These are phyloP conservation scores for Macroglossus sobrinus DNA, from an alignment of 2,113 vertebrate species.

Conservation along the genomic window DNA sequence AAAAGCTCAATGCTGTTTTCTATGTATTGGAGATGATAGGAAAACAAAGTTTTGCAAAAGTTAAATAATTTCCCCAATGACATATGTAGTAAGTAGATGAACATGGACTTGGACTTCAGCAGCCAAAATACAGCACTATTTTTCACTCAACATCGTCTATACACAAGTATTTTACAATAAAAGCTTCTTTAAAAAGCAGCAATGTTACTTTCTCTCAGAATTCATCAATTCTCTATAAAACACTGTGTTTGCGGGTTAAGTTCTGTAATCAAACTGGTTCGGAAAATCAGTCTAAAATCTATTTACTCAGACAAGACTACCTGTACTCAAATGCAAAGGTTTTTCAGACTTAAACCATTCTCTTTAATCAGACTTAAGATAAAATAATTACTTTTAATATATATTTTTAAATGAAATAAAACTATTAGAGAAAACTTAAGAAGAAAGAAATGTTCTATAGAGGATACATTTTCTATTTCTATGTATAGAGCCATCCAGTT, in stretches of 20 bases:
- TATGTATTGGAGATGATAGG: not conserved
- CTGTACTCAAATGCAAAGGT: not conserved
- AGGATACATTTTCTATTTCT: accelerated
- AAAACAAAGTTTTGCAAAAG: not conserved
- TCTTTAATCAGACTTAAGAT: not conserved
- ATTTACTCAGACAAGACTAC: not conserved
- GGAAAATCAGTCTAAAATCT: not conserved
- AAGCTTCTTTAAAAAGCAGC: not conserved
- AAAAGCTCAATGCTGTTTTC: not conserved
- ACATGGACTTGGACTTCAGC: not conserved
- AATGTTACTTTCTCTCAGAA: not conserved
- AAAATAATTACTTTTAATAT: not conserved
- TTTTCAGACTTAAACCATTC: not conserved
- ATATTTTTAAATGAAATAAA: not conserved
- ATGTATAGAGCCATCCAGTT: not conserved
- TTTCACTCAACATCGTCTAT: not conserved
- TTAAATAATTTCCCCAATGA: not conserved
- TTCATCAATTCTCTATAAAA: conserved; percentile 11
- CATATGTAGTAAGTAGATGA: not conserved
- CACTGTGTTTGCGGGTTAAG: not conserved
- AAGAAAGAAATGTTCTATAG: not conserved
- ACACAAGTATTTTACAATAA: not conserved
- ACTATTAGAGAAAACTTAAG: not conserved
- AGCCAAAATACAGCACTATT: not conserved
- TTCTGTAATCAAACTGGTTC: not conserved